Evolutionary conservation across 1,140 invertebrate genomes (phyloP), one percentile per base, ranked within the genome.

Genomic region (Agrilus planipennis): DNA sequence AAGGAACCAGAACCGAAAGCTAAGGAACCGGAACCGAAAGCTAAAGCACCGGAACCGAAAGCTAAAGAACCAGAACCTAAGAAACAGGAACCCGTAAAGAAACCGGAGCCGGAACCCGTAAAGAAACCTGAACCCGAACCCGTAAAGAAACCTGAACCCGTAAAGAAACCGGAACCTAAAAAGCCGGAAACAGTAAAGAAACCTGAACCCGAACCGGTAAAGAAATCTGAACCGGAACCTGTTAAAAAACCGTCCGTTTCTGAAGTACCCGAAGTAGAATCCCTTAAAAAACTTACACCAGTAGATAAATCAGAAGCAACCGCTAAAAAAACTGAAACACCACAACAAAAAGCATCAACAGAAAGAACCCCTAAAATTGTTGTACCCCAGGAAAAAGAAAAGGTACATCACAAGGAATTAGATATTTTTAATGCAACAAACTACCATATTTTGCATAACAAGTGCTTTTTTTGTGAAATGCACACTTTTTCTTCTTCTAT

Each of bases 1-100:
- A 45, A 46, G 35, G 42, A 50, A 34, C 14, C 45, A 46, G 44
- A 47, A 46, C 43, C 45, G 23, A 38, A 44, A 37, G 37, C 41
- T n/a, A 23, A 41, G 19, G 6, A 18, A 21, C 2, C 15, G 22
- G 21, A 42, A 29, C 15, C 32, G 14, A 32, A 32, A 32, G 14
- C n/a, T n/a, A n/a, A n/a, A n/a, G 38, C 11, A 2, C 25, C 28
- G 9, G 38, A 35, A 34, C 20, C 40, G 23, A 40, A 47, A 34
- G 27, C 27, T 14, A 38, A 45, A 35, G 42, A 29, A 25, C 11
- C 39, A 6, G 44, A 47, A 44, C 34, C 41, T 17, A 50, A 46
- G 43, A 20, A 41, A 27, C 12, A 32, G 14, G 45, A 41, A 50
- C 32, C 39, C 6, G 19, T 30, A 39, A 42, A 28, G 22, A 39